Percentiles rank a stretch among this genome's conserved stretches.
Conservation (phyloP, 2,888 invertebrate genomes). For the Sericinus montela region DNA sequence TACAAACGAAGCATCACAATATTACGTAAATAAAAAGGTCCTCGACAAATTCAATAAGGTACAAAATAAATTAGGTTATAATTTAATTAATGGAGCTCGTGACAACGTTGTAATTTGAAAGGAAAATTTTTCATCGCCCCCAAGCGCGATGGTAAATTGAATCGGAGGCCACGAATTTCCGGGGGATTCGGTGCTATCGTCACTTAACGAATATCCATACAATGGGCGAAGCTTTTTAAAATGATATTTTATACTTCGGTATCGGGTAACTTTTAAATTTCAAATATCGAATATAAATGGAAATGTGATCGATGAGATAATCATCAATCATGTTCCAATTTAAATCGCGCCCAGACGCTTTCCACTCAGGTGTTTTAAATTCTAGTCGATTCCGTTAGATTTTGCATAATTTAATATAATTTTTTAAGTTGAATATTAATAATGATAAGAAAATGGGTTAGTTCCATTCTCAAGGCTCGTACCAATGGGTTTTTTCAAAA, state of each 20-base stretch:
- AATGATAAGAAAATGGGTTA: too few relatives aligned
- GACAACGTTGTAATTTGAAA: conserved; percentile 64
- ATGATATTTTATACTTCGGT: not conserved
- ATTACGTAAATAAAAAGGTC: conserved; percentile 9
- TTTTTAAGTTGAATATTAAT: too few relatives aligned
- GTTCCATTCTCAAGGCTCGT: too few relatives aligned
- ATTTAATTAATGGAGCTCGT: conserved; percentile 66
- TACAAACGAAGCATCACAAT: not conserved
- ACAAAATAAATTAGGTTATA: conserved; percentile 45
- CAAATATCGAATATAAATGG: too few relatives aligned
- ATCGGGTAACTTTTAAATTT: too few relatives aligned
- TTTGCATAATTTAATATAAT: too few relatives aligned
- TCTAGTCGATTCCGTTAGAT: too few relatives aligned
- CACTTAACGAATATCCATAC: conserved; percentile 25
- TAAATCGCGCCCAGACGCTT: too few relatives aligned
- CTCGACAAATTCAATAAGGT: conserved; percentile 7
- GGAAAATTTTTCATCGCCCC: conserved; percentile 66
- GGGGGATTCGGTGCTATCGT: conserved; percentile 23
- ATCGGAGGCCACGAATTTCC: conserved; percentile 51
- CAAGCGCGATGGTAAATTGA: conserved; percentile 61
- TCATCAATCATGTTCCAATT: too few relatives aligned
- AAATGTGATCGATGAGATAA: too few relatives aligned
- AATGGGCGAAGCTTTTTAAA: conserved; percentile 9
- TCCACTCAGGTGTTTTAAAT: too few relatives aligned
- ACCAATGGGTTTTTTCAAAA: too few relatives aligned